Base-by-base conservation (phyloP, 2,113 vertebrate genomes). In the Ophiodon elongatus region DNA sequence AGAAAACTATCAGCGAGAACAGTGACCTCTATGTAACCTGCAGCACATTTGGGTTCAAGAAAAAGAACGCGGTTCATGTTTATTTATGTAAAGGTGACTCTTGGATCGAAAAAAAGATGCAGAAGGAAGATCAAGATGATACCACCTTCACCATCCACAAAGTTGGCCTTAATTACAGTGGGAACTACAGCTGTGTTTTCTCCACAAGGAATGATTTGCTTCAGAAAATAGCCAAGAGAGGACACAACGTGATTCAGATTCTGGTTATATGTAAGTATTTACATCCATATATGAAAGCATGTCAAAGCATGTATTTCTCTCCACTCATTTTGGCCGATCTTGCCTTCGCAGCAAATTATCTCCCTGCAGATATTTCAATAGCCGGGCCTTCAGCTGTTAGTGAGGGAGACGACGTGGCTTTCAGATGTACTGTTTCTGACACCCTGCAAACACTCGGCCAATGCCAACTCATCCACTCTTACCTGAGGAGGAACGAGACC, bases 161-260 rank as follows among this genome's bases (percentile, higher is more conserved):
- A 19, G 85, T 83, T 6, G 2, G 1, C 8, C 75, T 25, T 25
- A 0, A 81, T 6, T 0, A 86, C 35, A 89, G 67, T 62, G 89
- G 91, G 23, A 85, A 8, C 14, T 93, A 93, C 71, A 91, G 82
- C 79, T 93, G 89, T 74, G 67, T 78, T 66, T 86, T 60, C 72
- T 81, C 88, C 0, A 0, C 1, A 2, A 25, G 0, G 0, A 1
- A 69, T 1, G 9, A 68, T 17, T 0, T 0, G 0, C 15, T 19
- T 1, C 6, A n/a, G 2, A 13, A 57, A 19, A 39, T 73, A n/a
- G 2, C 2, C 13, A 41, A 1, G 7, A 37, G 1, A 62, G 83
- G 84, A 66, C 1, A 62, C 13, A 72, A 80, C 71, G 47, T 10
- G 17, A 65, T 91, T 39, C 15, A 69, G 57, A 85, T 92, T 75